These are phyloP conservation scores for Aurelia sp. DNA, from an alignment of 30 jellyfish, hydroid and myxozoan species.

Conservation along the genomic window DNA sequence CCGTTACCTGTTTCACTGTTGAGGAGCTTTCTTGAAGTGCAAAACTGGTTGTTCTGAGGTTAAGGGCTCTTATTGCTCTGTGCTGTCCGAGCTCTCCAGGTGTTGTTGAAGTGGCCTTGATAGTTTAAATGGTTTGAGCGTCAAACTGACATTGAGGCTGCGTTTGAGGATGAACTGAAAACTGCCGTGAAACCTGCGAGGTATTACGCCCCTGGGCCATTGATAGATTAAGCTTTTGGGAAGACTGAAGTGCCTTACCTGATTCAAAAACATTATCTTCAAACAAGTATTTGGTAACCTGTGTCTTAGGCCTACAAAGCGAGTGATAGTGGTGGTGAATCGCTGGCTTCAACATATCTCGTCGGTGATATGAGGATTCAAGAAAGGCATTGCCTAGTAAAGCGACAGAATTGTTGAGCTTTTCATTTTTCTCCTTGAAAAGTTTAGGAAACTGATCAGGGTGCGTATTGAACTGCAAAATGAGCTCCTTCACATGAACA, in stretches of 20 bases:
- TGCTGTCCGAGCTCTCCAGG: no score
- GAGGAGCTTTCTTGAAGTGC: no score
- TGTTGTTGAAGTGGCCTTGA: no score
- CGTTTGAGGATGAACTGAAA: no score
- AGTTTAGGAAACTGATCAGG: not conserved
- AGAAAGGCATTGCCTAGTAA: conserved; percentile 12
- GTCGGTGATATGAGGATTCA: conserved; percentile 20
- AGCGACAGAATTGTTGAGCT: conserved; percentile 21
- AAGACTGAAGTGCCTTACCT: not conserved
- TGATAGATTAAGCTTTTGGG: not conserved
- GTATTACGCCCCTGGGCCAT: no score
- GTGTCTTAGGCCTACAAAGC: conserved; percentile 13
- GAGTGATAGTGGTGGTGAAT: conserved; percentile 3
- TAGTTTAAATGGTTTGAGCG: no score
- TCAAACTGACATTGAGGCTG: no score
- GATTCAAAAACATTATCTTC: conserved; percentile 20
- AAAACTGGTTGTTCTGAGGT: no score
- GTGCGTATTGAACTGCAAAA: conserved; percentile 15
- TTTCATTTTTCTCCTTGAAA: not conserved
- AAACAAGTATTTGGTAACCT: conserved; percentile 6
- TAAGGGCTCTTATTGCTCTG: no score
- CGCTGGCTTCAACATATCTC: conserved; percentile 21
- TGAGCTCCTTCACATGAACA: not conserved
- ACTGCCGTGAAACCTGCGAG: no score
- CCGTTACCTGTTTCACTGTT: no score